Conservation (phyloP, 2,888 invertebrate species). For the Zygogramma bicolorata region DNA sequence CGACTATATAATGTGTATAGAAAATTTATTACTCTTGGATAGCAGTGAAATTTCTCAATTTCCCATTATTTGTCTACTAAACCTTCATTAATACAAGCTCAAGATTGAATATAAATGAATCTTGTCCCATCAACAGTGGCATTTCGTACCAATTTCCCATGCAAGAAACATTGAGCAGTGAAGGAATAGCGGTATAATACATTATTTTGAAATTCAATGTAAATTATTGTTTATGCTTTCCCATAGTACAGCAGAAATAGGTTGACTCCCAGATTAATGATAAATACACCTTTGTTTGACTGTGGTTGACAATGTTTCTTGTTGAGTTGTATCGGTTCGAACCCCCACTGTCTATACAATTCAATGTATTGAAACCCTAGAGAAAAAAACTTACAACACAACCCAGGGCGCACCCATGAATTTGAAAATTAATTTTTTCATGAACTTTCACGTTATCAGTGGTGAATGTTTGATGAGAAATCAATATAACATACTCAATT, state of each 20-base stretch:
- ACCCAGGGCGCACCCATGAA: too few species aligned
- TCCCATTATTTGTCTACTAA: slow-evolving; percentile 22
- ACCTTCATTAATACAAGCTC: slow-evolving; percentile 21
- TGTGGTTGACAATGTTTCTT: background rate
- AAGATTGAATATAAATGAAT: background rate
- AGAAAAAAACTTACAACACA: too few species aligned
- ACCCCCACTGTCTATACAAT: too few species aligned
- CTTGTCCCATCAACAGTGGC: background rate
- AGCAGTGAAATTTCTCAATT: slow-evolving; percentile 24
- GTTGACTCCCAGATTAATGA: background rate
- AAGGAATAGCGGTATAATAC: background rate
- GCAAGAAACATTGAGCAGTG: background rate
- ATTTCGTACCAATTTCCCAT: slow-evolving; percentile 2
- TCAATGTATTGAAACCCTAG: too few species aligned
- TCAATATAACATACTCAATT: too few species aligned
- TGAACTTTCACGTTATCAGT: too few species aligned
- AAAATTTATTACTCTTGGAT: slow-evolving; percentile 23
- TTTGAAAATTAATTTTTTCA: too few species aligned
- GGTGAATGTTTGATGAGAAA: too few species aligned
- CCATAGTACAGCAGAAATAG: background rate
- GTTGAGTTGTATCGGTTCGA: too few species aligned
- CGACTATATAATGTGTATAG: background rate
- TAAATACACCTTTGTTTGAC: background rate
- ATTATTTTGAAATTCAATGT: background rate
- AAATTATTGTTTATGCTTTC: background rate